Base-by-base conservation (phyloP, 2,797 vertebrate species). In the Coreius guichenoti region DNA sequence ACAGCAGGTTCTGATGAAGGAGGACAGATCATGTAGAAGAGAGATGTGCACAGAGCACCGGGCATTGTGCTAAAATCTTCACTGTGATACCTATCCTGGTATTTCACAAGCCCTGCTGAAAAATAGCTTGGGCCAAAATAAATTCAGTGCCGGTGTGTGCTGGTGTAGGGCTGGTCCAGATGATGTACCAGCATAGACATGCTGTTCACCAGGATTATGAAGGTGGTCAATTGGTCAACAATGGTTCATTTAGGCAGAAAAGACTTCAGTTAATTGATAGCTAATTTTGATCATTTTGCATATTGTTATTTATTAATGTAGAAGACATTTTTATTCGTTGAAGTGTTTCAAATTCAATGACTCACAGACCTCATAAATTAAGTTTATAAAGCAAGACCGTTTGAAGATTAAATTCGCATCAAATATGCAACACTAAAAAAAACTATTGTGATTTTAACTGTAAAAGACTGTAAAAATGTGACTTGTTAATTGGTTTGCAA, bases 1-100 rank as follows among this genome's bases (percentile, higher is more conserved):
- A 88, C 85, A 86, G 80, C 76, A 74, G 80, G 82, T 78, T 89
- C 26, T 77, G 81, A 88, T 82, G 72, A 81, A 68, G 58, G 21
- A 69, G n/a, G 83, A 49, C 86, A 83, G 63, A 81, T 61, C 33
- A 31, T 69, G 36, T 54, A 45, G 31, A 82, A 72, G 80, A 58
- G 54, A 81, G n/a, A 56, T 14, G 47, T n/a, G 69, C 17, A 56
- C 7, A 2, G 33, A n/a, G 39, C n/a, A 43, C 23, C 12, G 7
- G 26, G 26, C 51, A 80, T 49, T 67, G 39, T 33, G 13, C 21
- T 67, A 80, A 80, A 79, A 16, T 43, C 33, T 58, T n/a, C 4
- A 65, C 23, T 43, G 11, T 39, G 8, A 36, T 49, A 31, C 76
- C 9, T 23, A 61, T 39, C 54, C 51, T 26, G 4, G 2, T 56